phyloP scores from a whole-genome alignment of 1,140 invertebrate genomes.

The Holcopasites calliopsidis region DNA sequence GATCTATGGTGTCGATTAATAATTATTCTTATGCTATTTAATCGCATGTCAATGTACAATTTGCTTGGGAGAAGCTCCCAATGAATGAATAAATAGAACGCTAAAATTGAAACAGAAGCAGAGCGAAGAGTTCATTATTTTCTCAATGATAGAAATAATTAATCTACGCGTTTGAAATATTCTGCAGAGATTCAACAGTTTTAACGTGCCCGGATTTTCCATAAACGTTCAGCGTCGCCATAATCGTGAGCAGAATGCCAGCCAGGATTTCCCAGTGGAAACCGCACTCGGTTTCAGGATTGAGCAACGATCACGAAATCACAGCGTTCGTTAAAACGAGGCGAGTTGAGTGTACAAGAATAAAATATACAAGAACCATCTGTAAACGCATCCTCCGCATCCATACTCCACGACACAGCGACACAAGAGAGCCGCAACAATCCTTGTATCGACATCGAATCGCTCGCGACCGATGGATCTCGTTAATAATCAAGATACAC shows the following conservation, averaged over 20 bases:
- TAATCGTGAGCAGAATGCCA: neutral
- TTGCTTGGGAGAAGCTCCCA: no score
- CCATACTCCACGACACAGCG: neutral
- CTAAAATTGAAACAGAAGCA: no score
- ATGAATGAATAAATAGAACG: no score
- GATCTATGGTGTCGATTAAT: no score
- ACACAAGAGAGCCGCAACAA: neutral
- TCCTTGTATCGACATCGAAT: neutral
- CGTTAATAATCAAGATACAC: neutral
- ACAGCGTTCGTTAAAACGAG: slow-evolving; percentile 30
- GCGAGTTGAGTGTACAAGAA: slow-evolving; percentile 29
- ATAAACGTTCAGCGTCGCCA: no score
- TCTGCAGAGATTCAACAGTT: no score
- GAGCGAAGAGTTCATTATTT: no score
- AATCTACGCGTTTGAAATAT: no score
- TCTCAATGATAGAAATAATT: no score
- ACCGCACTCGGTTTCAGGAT: neutral
- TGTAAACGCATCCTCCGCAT: neutral
- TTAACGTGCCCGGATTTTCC: no score
- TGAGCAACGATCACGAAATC: slow-evolving; percentile 40
- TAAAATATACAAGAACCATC: slow-evolving; percentile 29
- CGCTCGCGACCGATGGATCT: neutral
- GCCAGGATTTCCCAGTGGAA: neutral
- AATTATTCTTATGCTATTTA: no score
- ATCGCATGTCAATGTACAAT: no score